Percentiles rank a stretch among this genome's conserved stretches.
Conservation (phyloP, 1,140 invertebrate genomes). For the Kradibia gibbosae region DNA sequence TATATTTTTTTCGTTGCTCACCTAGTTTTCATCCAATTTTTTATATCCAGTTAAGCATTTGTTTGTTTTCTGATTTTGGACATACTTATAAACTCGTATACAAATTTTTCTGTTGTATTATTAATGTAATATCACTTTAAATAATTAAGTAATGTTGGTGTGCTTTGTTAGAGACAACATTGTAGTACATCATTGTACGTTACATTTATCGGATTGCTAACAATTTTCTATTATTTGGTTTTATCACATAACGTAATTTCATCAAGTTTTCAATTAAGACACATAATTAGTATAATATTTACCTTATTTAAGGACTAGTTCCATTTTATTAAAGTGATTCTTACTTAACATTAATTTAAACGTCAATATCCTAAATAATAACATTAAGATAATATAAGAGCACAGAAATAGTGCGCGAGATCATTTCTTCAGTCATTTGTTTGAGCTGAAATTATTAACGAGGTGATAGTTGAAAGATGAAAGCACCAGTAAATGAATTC, state of each 20-base stretch:
- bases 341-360: not conserved
- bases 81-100: not conserved
- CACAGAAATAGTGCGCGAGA: not conserved
- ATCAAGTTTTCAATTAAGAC: not conserved
- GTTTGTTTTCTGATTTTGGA: not conserved
- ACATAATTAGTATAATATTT: slow-evolving; percentile 1
- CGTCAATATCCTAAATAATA: not conserved
- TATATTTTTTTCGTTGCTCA: not conserved
- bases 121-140: not conserved
- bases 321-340: not conserved
- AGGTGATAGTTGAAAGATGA: not conserved
- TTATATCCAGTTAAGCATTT: not conserved
- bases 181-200: not conserved
- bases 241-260: not conserved
- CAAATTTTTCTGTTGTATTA: not conserved
- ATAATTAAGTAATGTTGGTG: not conserved
- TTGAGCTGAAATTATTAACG: not conserved
- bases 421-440: not conserved
- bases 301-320: not conserved
- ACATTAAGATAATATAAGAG: not conserved
- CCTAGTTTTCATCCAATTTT: not conserved
- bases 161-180: not conserved
- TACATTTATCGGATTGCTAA: not conserved
- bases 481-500: not conserved
- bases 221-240: not conserved